A percentile compares a stretch with the other conserved stretches of the same genome.
phyloP scores from a whole-genome alignment of 2,113 vertebrate species.

The Pyrgilauda ruficollis region DNA sequence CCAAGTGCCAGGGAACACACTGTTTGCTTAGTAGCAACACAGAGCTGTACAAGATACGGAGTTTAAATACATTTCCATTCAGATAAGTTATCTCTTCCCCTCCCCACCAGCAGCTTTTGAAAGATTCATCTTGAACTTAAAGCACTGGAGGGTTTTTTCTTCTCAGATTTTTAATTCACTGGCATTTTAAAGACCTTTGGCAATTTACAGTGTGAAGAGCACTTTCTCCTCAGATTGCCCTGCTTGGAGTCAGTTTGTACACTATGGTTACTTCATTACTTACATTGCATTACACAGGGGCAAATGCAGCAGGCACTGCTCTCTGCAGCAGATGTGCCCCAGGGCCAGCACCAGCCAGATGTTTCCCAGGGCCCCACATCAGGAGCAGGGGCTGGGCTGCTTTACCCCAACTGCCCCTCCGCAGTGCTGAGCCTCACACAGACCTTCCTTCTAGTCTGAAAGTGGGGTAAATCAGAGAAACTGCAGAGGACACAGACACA shows the following conservation, averaged over 20 bases:
- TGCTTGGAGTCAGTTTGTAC: neutral
- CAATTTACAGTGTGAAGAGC: slow-evolving; percentile 47
- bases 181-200: slow-evolving; percentile 33
- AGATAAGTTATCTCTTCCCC: slow-evolving; percentile 18
- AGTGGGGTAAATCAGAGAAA: neutral
- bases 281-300: slow-evolving; percentile 16
- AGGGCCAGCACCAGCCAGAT: neutral
- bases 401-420: neutral
- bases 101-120: slow-evolving; percentile 14
- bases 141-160: slow-evolving; percentile 22
- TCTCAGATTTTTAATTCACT: slow-evolving; percentile 44
- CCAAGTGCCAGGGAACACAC: neutral
- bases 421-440: neutral
- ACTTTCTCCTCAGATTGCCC: neutral
- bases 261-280: neutral
- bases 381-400: neutral
- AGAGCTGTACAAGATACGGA: neutral
- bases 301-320: neutral
- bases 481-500: neutral
- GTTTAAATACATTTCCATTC: slow-evolving; percentile 31
- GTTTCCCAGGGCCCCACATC: neutral
- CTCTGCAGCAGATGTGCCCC: neutral
- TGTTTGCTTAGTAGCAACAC: neutral
- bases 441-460: neutral
- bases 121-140: slow-evolving; percentile 14